Conservation (phyloP, 2,888 invertebrate genomes). For the Nomada flava region DNA sequence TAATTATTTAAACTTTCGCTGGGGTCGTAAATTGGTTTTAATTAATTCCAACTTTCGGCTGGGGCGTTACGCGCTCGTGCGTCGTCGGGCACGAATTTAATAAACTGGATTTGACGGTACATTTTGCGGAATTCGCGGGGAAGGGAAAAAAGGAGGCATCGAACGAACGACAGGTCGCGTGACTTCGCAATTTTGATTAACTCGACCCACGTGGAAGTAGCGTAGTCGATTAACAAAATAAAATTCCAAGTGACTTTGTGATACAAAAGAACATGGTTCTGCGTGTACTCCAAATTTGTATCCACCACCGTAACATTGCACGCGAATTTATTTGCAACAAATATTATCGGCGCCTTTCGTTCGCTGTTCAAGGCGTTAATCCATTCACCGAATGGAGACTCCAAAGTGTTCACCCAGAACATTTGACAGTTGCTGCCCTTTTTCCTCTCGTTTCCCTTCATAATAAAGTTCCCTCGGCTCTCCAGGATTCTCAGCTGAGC, state of each 20-base stretch:
- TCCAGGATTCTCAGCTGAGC: slow-evolving; percentile 24
- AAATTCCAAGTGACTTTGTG: background rate
- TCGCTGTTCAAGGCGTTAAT: background rate
- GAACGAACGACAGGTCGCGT: background rate
- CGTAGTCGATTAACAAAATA: slow-evolving; percentile 9
- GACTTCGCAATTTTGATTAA: slow-evolving; percentile 33
- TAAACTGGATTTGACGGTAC: slow-evolving; percentile 46
- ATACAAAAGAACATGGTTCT: background rate
- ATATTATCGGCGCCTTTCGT: background rate
- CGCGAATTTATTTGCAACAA: too few relatives aligned
- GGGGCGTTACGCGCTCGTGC: slow-evolving; percentile 31
- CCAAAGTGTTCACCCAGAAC: slow-evolving; percentile 13
- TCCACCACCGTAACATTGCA: too few relatives aligned
- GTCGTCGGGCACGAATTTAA: slow-evolving; percentile 54
- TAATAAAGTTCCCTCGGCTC: slow-evolving; percentile 34
- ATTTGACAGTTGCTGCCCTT: slow-evolving; percentile 20
- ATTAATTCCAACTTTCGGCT: slow-evolving; percentile 58
- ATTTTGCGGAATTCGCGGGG: slow-evolving; percentile 18
- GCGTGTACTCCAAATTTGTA: too few relatives aligned
- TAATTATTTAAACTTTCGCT: slow-evolving; percentile 63
- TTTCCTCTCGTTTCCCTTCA: slow-evolving; percentile 25
- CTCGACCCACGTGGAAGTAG: background rate
- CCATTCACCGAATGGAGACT: background rate
- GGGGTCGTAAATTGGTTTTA: slow-evolving; percentile 53
- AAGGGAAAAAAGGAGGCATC: background rate